phyloP scores from a whole-genome alignment of 2,888 invertebrate species.

The Hypsopygia costalis region DNA sequence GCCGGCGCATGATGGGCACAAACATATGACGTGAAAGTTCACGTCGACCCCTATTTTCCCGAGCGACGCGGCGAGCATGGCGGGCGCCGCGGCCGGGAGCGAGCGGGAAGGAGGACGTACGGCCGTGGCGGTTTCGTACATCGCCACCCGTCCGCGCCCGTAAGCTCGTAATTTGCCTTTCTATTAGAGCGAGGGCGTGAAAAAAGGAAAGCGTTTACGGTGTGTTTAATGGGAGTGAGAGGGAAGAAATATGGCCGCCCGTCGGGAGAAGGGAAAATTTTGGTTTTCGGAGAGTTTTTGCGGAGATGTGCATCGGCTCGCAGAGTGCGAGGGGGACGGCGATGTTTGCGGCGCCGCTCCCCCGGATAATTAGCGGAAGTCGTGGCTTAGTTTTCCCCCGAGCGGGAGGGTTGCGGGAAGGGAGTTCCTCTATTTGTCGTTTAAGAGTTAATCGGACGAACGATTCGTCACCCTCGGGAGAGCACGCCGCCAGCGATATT shows the following conservation, averaged over 20 bases:
- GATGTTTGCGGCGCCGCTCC: slow-evolving; percentile 61
- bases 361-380: slow-evolving; percentile 77
- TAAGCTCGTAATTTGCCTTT: slow-evolving; percentile 81
- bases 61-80: slow-evolving; percentile 49
- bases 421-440: slow-evolving; percentile 79
- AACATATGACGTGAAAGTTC: slow-evolving; percentile 73
- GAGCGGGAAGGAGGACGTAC: slow-evolving; percentile 60
- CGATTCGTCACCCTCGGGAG: slow-evolving; percentile 78
- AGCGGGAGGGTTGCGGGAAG: slow-evolving; percentile 61
- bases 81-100: slow-evolving; percentile 31
- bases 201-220: slow-evolving; percentile 81
- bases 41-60: slow-evolving; percentile 67
- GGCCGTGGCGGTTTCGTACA: slow-evolving; percentile 73
- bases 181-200: slow-evolving; percentile 81
- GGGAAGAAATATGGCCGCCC: slow-evolving; percentile 79
- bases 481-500: slow-evolving; percentile 62
- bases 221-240: slow-evolving; percentile 79
- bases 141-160: slow-evolving; percentile 80
- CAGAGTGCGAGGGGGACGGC: slow-evolving; percentile 65
- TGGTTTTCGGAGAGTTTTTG: slow-evolving; percentile 78
- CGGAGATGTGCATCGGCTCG: slow-evolving; percentile 75
- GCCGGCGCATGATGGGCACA: slow-evolving; percentile 41
- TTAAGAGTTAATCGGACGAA: slow-evolving; percentile 80
- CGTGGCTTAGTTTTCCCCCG: slow-evolving; percentile 77
- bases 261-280: slow-evolving; percentile 77